A percentile compares a stretch with the other conserved stretches of the same genome.
Conservation (phyloP, 2,888 invertebrate genomes). For the Athetis lepigone region DNA sequence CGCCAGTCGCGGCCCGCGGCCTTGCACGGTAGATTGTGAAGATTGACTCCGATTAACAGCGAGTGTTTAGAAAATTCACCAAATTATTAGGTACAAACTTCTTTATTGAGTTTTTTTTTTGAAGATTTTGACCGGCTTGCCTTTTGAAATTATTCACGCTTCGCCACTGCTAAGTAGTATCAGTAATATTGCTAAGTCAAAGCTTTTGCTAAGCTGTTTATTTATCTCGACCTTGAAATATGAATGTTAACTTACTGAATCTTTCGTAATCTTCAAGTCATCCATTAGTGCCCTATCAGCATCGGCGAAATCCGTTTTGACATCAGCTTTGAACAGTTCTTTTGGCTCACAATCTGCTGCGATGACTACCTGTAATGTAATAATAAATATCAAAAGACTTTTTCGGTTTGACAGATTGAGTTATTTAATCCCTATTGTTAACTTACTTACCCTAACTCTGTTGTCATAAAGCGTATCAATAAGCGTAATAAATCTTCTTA, state of each 20-base stretch:
- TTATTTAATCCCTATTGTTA: constrained; percentile 26
- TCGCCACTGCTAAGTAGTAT: no score
- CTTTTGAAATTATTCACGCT: no score
- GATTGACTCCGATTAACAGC: no score
- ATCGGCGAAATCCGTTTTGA: constrained; percentile 91
- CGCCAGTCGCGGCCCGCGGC: no score
- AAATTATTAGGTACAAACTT: no score
- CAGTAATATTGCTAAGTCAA: no score
- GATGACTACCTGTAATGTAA: constrained; percentile 93
- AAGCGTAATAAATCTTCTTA: constrained; percentile 98
- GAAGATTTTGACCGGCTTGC: no score
- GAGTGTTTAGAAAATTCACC: no score
- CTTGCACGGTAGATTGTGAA: no score
- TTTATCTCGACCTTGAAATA: no score
- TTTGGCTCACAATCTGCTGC: constrained; percentile 95
- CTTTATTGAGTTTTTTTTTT: no score
- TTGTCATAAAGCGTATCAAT: constrained; percentile 99
- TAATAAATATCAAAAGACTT: constrained; percentile 3
- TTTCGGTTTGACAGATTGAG: neutral
- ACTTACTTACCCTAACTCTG: constrained; percentile 92
- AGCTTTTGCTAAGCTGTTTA: no score
- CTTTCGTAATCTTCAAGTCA: constrained; percentile 96
- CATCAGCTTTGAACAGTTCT: constrained; percentile 92
- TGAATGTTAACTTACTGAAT: constrained; percentile 90
- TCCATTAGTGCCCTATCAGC: constrained; percentile 98